Percentiles rank a stretch among this genome's conserved stretches.
Evolutionary conservation across 1,140 invertebrate species (phyloP).

Genomic region (Goniozus legneri): DNA sequence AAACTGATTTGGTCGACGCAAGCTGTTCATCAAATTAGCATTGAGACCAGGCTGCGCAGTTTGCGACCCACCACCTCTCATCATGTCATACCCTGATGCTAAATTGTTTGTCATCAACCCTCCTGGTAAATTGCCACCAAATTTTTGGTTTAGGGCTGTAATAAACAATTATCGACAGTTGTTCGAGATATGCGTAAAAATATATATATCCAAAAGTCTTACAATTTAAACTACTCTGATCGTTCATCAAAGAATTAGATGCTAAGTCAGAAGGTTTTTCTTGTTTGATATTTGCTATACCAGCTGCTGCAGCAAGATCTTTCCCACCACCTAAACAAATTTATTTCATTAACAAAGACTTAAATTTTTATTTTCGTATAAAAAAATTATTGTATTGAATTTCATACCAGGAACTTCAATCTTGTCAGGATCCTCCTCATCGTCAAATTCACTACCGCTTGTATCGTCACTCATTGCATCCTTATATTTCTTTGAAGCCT

Average conservation of each 20-base stretch:
- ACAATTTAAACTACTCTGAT: constrained; percentile 34
- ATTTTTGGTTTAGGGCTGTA: constrained; percentile 36
- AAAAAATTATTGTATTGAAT: constrained; percentile 8
- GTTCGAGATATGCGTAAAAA: background rate
- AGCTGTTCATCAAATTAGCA: too few species aligned
- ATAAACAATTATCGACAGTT: background rate
- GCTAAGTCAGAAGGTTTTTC: constrained; percentile 26
- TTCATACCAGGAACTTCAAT: constrained; percentile 79
- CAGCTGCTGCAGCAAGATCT: constrained; percentile 71
- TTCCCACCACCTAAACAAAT: constrained; percentile 69
- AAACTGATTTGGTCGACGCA: too few species aligned
- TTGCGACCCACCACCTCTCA: constrained; percentile 43
- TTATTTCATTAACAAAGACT: constrained; percentile 5
- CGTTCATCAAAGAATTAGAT: constrained; percentile 24
- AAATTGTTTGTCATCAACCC: constrained; percentile 55
- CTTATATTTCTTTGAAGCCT: constrained; percentile 34
- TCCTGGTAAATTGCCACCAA: constrained; percentile 49
- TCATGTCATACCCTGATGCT: constrained; percentile 53
- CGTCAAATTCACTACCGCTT: constrained; percentile 78
- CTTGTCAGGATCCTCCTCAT: constrained; percentile 86
- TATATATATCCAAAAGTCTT: constrained; percentile 5
- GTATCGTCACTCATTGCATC: constrained; percentile 62
- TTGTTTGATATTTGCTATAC: constrained; percentile 51
- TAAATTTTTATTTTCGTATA: background rate
- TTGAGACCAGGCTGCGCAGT: constrained; percentile 32